phyloP scores from a whole-genome alignment of 2,888 invertebrate species.

The Anticlea derivata region DNA sequence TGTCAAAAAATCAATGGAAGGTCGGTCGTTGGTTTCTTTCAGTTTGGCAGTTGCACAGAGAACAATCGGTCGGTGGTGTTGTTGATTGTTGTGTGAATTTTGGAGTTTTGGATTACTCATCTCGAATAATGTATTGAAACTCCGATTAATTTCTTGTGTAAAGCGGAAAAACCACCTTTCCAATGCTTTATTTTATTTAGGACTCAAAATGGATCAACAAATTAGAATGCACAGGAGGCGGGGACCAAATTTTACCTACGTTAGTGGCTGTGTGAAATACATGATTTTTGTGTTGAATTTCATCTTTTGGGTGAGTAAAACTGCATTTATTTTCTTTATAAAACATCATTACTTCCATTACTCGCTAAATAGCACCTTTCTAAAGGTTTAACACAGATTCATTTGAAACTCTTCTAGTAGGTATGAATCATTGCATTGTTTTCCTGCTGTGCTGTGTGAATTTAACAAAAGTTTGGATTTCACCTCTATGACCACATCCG shows the following conservation, averaged over 20 bases:
- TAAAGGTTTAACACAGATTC: constrained; percentile 6
- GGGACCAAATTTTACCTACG: constrained; percentile 90
- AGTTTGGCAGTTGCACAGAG: neutral
- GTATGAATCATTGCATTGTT: constrained; percentile 47
- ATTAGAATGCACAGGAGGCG: constrained; percentile 85
- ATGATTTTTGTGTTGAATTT: constrained; percentile 95
- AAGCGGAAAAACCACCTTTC: neutral
- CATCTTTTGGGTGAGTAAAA: constrained; percentile 92
- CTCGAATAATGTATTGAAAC: constrained; percentile 12
- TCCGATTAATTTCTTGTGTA: neutral
- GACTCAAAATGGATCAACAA: constrained; percentile 35
- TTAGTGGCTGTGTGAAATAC: constrained; percentile 95
- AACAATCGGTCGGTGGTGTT: too few relatives aligned
- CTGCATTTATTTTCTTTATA: neutral
- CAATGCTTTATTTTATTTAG: constrained; percentile 1
- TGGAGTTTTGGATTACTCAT: constrained; percentile 5
- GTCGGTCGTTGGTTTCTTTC: too few relatives aligned
- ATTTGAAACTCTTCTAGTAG: too few relatives aligned
- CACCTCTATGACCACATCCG: constrained; percentile 23
- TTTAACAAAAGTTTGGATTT: constrained; percentile 21
- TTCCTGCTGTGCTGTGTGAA: constrained; percentile 29
- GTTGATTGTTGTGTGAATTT: constrained; percentile 4
- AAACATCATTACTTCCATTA: neutral
- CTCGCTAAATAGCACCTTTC: neutral
- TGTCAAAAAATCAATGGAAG: too few relatives aligned